These are phyloP conservation scores for Drosophila nannoptera DNA, from an alignment of 1,140 invertebrate genomes.

Conservation along the genomic window DNA sequence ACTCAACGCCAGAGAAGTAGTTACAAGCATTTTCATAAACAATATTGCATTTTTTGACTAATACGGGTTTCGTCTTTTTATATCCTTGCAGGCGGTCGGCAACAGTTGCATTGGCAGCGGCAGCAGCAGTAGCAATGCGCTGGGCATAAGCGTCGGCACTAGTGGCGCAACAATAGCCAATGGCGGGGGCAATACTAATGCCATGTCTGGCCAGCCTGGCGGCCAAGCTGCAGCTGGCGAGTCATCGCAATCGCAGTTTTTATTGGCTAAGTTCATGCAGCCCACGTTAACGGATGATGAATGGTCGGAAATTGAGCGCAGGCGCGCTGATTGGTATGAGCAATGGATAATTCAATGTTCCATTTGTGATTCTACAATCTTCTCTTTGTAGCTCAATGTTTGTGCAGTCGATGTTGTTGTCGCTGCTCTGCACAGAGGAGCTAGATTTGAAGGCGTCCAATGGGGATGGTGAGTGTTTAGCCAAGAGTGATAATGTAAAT, in stretches of 20 bases:
- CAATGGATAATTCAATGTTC: conserved; percentile 5
- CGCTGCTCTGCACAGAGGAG: conserved; percentile 64
- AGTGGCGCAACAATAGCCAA: conserved; percentile 42
- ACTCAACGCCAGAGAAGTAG: conserved; percentile 77
- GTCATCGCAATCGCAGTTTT: conserved; percentile 61
- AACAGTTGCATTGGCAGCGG: conserved; percentile 40
- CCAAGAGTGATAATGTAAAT: conserved; percentile 79
- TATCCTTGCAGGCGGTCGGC: conserved; percentile 54
- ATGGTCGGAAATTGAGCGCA: conserved; percentile 70
- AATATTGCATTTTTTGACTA: conserved; percentile 33
- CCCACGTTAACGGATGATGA: conserved; percentile 74
- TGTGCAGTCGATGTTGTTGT: conserved; percentile 72
- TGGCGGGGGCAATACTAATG: conserved; percentile 38
- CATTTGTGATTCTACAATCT: neutral
- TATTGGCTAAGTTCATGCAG: conserved; percentile 78
- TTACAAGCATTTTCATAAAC: conserved; percentile 8
- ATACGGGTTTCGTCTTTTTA: conserved; percentile 19
- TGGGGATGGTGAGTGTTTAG: conserved; percentile 45
- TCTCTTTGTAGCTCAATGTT: conserved; percentile 64
- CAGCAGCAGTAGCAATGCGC: conserved; percentile 60
- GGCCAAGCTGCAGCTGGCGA: conserved; percentile 56
- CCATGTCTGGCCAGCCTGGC: conserved; percentile 42
- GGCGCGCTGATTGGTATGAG: conserved; percentile 73
- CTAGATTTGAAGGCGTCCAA: conserved; percentile 56
- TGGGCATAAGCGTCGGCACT: conserved; percentile 66